Evolutionary conservation across 2,888 invertebrate species (phyloP), one percentile per base, ranked within the genome.

Genomic region (Eilema griseolum): DNA sequence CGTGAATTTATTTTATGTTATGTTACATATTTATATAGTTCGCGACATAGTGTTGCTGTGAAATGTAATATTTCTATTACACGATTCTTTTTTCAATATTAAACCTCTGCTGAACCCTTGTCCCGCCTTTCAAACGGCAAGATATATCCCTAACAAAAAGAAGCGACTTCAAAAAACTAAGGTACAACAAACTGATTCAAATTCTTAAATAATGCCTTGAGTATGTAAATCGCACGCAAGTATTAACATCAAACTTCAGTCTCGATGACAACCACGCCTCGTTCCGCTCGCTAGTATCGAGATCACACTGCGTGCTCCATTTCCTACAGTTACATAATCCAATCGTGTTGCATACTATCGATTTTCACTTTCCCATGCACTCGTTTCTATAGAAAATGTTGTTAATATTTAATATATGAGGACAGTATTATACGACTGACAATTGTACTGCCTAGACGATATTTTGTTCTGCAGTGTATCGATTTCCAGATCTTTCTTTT

Each of bases 291-390:
- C 69, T 82, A 84, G 80, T 87, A 89, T 88, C 85, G 90, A 90
- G 90, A 92, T 84, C 89, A 81, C 79, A 79, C 84, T 81, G 83
- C 84, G 80, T 88, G 91, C 89, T 90, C 91, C 86, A 89, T 91
- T 93, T 92, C 89, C 90, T 87, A 79, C 82, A 72, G 82, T 93
- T 93, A 89, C 92, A 90, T 92, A 91, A 93, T 89, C 82, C 85
- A 86, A 86, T 85, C 82, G 83, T 72, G 74, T 86, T 87, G 86
- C 88, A 88, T 84, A 89, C 86, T 78, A 92, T 92, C 89, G 89
- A 92, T 93, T 91, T 90, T 90, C 90, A 90, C 92, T 93, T 93
- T 94, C 89, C 81, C 86, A 82, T 86, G 84, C 84, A 84, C 80
- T 83, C 78, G 83, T 84, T 83, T 71, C 77, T 72, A 83, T 79